Base-by-base conservation (phyloP, 23 tunicate species). In the Clavelina lepadiformis region DNA sequence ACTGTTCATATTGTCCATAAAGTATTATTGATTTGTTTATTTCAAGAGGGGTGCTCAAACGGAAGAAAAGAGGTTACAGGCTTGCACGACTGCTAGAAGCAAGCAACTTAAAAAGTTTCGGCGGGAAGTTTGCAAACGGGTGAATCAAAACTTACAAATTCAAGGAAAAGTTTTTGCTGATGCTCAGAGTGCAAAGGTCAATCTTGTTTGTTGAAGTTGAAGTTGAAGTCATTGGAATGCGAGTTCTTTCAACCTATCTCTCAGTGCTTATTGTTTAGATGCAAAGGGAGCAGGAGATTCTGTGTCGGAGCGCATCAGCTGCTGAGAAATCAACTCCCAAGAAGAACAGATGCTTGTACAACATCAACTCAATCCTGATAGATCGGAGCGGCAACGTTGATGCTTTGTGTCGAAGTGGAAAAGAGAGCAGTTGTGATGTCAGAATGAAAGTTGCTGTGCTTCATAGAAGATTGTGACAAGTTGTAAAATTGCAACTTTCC, bases 311-410 rank as follows among this genome's bases (percentile, higher is more conserved):
- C 44, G 93, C 81, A 2, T 63, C 83, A 27, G 93, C 93, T 28
- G 93, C 93, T 30, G 83, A 76, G 49, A 47, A 51, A 30, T 38
- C 75, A 4, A 76, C 83, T 19, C 83, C 93, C 2, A 76, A 69
- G 52, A 84, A 84, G 35, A 84, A 84, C 44, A 69, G 78, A 21
- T 84, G 93, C 56, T 60, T 74, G 1, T 84, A 84, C 34, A 84
- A 84, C 56, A 60, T 76, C 36, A 84, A 84, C 36, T 78, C 63
- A 13, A 73, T 76, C 26, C 54, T 63, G 7, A 84, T 76, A n/a
- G 78, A 84, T 63, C 65, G 79, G 3, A 51, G 65, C 28, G 83
- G 93, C 13, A 76, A 84, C 33, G 21, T 83, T 67, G 28, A 58
- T n/a, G 72, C 87, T 18, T n/a, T n/a, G n/a, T n/a, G n/a, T n/a